Conservation (phyloP, 1,140 invertebrate species). For the Bradysia coprophila region DNA sequence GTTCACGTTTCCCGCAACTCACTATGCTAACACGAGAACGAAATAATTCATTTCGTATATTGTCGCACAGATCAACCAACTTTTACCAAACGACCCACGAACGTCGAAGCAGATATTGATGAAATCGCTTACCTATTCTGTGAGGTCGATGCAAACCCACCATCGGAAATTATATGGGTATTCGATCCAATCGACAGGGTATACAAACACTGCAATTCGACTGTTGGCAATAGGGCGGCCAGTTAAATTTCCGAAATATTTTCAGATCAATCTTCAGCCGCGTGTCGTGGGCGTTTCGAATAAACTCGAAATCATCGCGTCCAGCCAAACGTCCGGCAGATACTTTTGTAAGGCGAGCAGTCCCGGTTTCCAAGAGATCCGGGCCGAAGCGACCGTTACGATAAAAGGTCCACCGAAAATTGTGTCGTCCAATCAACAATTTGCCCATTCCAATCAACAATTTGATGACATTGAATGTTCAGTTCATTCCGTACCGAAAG, state of each 20-base stretch:
- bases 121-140: conserved; percentile 48
- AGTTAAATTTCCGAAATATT: not conserved
- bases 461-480: conserved; percentile 75
- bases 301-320: conserved; percentile 57
- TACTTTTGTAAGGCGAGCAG: conserved; percentile 79
- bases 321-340: conserved; percentile 57
- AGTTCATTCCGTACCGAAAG: conserved; percentile 70
- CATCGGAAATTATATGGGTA: conserved; percentile 55
- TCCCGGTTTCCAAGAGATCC: conserved; percentile 66
- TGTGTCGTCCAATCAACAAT: conserved; percentile 40
- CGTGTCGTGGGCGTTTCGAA: conserved; percentile 50
- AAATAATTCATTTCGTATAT: too few species aligned
- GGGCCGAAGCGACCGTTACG: conserved; percentile 62
- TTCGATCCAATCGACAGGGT: conserved; percentile 42
- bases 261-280: conserved; percentile 2
- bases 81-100: conserved; percentile 41
- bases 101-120: conserved; percentile 48
- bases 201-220: conserved; percentile 10
- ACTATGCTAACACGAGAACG: too few species aligned
- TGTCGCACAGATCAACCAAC: conserved; percentile 40
- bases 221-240: too few species aligned
- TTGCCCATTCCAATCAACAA: conserved; percentile 56
- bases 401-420: conserved; percentile 75
- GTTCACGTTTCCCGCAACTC: too few species aligned
- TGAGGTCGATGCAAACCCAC: conserved; percentile 53